These are phyloP conservation scores for Cephus pulcher DNA, from an alignment of 2,888 invertebrate genomes.

Conservation along the genomic window DNA sequence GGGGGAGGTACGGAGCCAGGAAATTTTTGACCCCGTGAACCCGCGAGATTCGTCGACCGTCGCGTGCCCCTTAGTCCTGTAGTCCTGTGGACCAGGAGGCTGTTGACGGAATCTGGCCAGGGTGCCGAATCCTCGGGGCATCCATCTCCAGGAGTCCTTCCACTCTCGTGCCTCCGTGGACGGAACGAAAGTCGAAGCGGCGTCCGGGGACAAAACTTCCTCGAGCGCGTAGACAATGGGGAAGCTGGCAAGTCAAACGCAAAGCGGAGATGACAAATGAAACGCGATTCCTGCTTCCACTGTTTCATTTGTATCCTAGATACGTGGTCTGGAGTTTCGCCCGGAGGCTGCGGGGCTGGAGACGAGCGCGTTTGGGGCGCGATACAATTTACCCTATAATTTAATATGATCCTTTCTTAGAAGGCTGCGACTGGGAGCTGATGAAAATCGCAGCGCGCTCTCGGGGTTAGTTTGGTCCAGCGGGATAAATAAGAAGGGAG, in stretches of 20 bases:
- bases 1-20: background rate
- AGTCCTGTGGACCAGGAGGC: too few species aligned
- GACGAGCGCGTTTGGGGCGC: background rate
- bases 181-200: background rate
- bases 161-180: background rate
- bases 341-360: too few species aligned
- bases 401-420: background rate
- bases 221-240: slow-evolving; percentile 39
- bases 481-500: background rate
- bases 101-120: too few species aligned
- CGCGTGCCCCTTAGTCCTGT: background rate
- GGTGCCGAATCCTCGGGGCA: too few species aligned
- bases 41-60: background rate
- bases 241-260: slow-evolving; percentile 54
- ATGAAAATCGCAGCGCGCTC: too few species aligned
- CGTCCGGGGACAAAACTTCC: background rate
- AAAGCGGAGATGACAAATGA: slow-evolving; percentile 56
- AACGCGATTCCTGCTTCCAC: slow-evolving; percentile 40
- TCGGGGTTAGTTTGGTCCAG: background rate
- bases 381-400: background rate
- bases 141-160: too few species aligned
- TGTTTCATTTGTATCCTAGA: slow-evolving; percentile 30
- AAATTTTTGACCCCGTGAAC: background rate
- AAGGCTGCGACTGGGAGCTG: too few species aligned
- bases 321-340: background rate